Conservation (phyloP, 1,140 invertebrate genomes). For the Dolichoris vasculosae region DNA sequence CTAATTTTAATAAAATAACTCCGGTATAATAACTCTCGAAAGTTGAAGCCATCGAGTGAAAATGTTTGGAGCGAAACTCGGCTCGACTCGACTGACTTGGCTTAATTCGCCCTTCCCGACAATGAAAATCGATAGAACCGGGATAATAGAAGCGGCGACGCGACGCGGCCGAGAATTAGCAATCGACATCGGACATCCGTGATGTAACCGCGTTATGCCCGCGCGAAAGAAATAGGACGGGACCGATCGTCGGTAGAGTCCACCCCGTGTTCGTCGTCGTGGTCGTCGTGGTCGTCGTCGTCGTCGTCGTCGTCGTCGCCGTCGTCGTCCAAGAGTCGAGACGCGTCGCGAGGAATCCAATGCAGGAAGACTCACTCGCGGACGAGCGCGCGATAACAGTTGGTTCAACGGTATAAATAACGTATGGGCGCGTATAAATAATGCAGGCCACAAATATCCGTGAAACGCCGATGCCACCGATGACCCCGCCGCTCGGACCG, state of each 20-base stretch:
- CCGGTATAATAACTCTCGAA: not conserved
- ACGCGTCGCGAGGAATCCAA: slow-evolving; percentile 30
- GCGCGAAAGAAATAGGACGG: not conserved
- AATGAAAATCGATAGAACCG: not conserved
- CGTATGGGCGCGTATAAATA: slow-evolving; percentile 36
- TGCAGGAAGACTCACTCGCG: slow-evolving; percentile 23
- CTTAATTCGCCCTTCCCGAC: too few species aligned
- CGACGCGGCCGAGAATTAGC: not conserved
- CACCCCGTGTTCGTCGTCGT: too few species aligned
- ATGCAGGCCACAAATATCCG: slow-evolving; percentile 39
- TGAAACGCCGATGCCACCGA: slow-evolving; percentile 34
- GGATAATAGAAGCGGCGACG: too few species aligned
- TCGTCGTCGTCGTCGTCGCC: too few species aligned
- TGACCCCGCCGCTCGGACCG: slow-evolving; percentile 18
- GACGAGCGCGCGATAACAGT: slow-evolving; percentile 16
- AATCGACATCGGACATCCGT: not conserved
- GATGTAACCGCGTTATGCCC: not conserved
- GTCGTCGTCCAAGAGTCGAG: too few species aligned
- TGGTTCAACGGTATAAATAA: slow-evolving; percentile 36
- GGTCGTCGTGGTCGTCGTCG: too few species aligned
- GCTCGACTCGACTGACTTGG: too few species aligned
- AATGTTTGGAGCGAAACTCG: too few species aligned
- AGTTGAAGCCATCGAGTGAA: too few species aligned
- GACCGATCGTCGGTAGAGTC: too few species aligned
- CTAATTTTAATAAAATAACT: not conserved